Percentiles rank a stretch among this genome's conserved stretches.
Conservation (phyloP, 2,113 vertebrate species). For the Saimiri boliviensis region DNA sequence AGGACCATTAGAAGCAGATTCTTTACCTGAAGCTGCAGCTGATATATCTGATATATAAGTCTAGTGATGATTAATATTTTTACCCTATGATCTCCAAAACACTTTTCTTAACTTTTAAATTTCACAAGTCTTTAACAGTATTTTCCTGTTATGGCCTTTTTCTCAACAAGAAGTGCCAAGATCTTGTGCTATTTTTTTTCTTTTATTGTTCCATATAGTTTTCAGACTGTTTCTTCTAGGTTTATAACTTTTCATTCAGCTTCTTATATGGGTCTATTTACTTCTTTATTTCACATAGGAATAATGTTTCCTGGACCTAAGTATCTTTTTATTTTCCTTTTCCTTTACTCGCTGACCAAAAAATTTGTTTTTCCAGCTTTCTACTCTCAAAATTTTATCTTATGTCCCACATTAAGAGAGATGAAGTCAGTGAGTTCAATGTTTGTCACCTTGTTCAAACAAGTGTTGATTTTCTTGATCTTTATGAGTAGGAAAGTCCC, state of each 20-base stretch:
- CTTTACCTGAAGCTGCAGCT: not conserved
- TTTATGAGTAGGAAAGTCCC: not conserved
- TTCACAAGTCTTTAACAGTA: not conserved
- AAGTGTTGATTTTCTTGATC: not conserved
- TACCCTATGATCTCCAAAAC: not conserved
- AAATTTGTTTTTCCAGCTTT: not conserved
- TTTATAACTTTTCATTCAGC: not conserved
- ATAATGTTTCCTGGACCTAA: not conserved
- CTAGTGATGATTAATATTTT: not conserved
- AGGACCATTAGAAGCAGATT: not conserved
- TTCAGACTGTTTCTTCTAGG: not conserved
- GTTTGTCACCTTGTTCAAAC: not conserved
- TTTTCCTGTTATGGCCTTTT: not conserved
- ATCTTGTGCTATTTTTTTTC: not conserved
- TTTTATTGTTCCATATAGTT: not conserved
- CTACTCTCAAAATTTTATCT: not conserved
- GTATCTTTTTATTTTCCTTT: not conserved
- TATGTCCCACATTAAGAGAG: not conserved
- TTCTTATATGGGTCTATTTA: not conserved
- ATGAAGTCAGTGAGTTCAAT: not conserved
- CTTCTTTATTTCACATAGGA: not conserved
- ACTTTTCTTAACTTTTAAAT: not conserved
- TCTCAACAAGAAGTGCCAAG: not conserved
- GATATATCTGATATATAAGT: not conserved
- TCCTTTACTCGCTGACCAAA: not conserved